Evolutionary conservation across 2,888 invertebrate genomes (phyloP).

Genomic region (Tribolium freemani): DNA sequence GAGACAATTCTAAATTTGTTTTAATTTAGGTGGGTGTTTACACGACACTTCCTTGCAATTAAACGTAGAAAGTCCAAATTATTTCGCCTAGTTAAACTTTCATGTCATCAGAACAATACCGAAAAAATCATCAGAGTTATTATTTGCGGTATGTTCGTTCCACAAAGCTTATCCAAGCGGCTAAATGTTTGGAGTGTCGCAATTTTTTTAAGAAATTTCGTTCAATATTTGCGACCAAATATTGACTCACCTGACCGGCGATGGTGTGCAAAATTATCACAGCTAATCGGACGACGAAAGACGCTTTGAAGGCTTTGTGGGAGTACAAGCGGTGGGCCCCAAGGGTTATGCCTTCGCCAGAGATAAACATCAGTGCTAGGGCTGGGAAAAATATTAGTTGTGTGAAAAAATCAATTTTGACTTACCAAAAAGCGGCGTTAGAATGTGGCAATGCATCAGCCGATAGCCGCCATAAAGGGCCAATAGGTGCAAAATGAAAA

Average conservation of each 20-base stretch:
- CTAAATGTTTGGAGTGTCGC: constrained; percentile 22
- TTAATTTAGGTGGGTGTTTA: too few species aligned
- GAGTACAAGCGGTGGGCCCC: constrained; percentile 88
- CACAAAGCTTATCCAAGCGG: constrained; percentile 18
- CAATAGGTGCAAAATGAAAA: constrained; percentile 71
- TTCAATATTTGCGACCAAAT: constrained; percentile 18
- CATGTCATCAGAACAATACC: constrained; percentile 38
- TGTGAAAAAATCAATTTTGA: constrained; percentile 42
- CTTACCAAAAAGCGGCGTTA: constrained; percentile 66
- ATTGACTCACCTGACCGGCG: constrained; percentile 79
- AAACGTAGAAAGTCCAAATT: constrained; percentile 24
- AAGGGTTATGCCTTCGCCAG: constrained; percentile 79
- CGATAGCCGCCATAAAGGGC: constrained; percentile 69
- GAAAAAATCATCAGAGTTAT: constrained; percentile 18
- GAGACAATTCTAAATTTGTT: constrained; percentile 76
- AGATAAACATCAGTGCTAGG: constrained; percentile 58
- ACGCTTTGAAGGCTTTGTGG: constrained; percentile 84
- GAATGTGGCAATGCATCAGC: constrained; percentile 54
- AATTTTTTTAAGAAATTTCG: constrained; percentile 9
- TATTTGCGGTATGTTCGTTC: constrained; percentile 30
- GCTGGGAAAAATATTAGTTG: constrained; percentile 1
- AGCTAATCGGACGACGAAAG: constrained; percentile 72
- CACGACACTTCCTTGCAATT: not conserved
- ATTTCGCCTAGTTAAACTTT: constrained; percentile 34
- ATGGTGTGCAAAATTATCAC: constrained; percentile 78